phyloP scores from a whole-genome alignment of 2,797 vertebrate genomes.

The Limosa lapponica region DNA sequence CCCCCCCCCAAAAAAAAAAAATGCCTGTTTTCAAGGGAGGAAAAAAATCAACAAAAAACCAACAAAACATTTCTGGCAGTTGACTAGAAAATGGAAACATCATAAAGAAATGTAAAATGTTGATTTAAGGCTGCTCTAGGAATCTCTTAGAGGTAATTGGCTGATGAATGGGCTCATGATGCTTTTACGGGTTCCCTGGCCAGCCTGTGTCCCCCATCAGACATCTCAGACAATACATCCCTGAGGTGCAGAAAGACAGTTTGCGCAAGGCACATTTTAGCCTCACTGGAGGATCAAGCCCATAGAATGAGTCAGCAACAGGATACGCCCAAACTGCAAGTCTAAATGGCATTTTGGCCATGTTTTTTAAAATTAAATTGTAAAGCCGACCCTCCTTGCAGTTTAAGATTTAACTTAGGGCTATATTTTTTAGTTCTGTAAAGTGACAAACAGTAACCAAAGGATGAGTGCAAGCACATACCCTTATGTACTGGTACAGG shows the following conservation, averaged over 20 bases:
- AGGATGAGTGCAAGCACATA: neutral
- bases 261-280: neutral
- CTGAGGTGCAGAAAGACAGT: neutral
- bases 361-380: neutral
- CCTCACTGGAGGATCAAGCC: neutral
- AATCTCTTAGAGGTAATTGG: neutral
- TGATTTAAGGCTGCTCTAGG: neutral
- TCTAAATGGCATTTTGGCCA: neutral
- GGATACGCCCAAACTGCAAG: neutral
- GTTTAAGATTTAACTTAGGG: neutral
- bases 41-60: neutral
- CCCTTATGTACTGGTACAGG: neutral
- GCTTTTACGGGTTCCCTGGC: neutral
- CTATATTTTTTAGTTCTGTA: neutral
- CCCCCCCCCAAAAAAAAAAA: neutral
- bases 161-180: neutral
- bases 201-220: neutral
- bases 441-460: neutral
- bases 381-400: neutral
- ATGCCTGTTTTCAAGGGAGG: neutral
- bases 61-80: neutral
- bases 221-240: neutral
- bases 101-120: neutral
- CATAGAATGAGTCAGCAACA: neutral
- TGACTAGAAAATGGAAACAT: neutral